A percentile compares a stretch with the other conserved stretches of the same genome.
Conservation (phyloP, 2,888 invertebrate genomes). For the Drosophila peninsularis region DNA sequence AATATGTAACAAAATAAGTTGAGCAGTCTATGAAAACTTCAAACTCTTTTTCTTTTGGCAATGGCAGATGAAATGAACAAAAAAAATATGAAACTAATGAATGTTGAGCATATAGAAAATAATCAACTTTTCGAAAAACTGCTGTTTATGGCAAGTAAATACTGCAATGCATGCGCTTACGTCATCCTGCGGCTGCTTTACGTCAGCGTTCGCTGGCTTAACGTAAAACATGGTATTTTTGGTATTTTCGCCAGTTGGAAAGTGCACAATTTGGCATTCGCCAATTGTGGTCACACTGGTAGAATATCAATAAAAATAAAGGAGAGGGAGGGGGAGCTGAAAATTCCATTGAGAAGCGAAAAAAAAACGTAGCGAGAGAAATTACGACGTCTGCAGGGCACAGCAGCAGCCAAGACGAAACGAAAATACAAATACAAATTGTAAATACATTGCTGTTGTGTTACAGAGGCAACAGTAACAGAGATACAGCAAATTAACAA, state of each 20-base stretch:
- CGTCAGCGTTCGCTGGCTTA: neutral
- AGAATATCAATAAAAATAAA: conserved; percentile 62
- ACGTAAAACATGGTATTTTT: conserved; percentile 23
- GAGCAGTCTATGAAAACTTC: no score
- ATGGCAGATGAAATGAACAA: no score
- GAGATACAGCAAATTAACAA: conserved; percentile 19
- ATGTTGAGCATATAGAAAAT: neutral
- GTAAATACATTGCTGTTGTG: conserved; percentile 59
- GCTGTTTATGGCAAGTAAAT: neutral
- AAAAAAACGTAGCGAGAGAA: conserved; percentile 72
- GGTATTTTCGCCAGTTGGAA: conserved; percentile 21
- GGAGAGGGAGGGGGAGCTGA: conserved; percentile 60
- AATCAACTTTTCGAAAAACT: neutral
- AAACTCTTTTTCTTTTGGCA: no score
- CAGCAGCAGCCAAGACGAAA: conserved; percentile 51
- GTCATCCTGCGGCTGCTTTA: conserved; percentile 22
- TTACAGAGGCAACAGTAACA: conserved; percentile 41
- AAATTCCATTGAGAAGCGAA: conserved; percentile 66
- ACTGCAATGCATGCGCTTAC: conserved; percentile 16
- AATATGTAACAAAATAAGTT: neutral
- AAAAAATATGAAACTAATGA: no score
- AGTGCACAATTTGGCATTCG: conserved; percentile 3
- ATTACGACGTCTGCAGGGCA: conserved; percentile 71
- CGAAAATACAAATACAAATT: conserved; percentile 54
- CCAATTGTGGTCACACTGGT: conserved; percentile 41